These are phyloP conservation scores for Mycteria americana DNA, from an alignment of 2,797 vertebrate genomes.

Conservation along the genomic window DNA sequence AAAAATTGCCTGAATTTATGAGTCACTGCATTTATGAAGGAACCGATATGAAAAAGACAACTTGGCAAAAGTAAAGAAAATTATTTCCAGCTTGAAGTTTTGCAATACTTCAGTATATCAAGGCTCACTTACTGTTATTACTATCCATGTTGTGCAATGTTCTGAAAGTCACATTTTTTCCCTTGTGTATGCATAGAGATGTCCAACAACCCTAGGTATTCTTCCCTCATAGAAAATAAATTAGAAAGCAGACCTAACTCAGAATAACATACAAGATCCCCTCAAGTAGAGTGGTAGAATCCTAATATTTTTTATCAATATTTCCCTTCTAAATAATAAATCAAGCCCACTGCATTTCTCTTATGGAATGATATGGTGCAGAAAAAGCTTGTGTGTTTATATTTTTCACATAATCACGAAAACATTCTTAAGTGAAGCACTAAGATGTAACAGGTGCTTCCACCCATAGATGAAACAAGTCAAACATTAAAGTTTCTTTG, in stretches of 20 bases:
- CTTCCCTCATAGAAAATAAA: constrained; percentile 58
- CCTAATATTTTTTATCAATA: constrained; percentile 59
- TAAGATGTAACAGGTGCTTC: constrained; percentile 16
- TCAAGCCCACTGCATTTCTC: constrained; percentile 29
- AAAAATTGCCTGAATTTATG: constrained; percentile 64
- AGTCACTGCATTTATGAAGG: constrained; percentile 65
- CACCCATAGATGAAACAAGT: neutral
- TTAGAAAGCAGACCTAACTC: constrained; percentile 47
- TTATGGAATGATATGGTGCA: neutral
- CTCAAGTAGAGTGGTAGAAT: constrained; percentile 52
- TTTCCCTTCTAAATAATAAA: constrained; percentile 67
- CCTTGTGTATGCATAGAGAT: constrained; percentile 48
- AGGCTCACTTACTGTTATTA: constrained; percentile 61
- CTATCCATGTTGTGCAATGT: constrained; percentile 57
- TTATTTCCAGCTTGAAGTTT: constrained; percentile 46
- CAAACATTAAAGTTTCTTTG: neutral
- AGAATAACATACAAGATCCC: constrained; percentile 47
- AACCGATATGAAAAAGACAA: constrained; percentile 59
- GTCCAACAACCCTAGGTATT: constrained; percentile 61
- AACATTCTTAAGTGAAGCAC: neutral
- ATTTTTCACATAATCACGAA: constrained; percentile 29
- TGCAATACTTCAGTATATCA: constrained; percentile 53
- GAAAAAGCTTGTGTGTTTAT: neutral
- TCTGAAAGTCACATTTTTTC: constrained; percentile 59
- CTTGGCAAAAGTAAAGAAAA: constrained; percentile 40